Evolutionary conservation across 2,113 vertebrate species (phyloP).

Genomic region (Oreochromis tanganicae): DNA sequence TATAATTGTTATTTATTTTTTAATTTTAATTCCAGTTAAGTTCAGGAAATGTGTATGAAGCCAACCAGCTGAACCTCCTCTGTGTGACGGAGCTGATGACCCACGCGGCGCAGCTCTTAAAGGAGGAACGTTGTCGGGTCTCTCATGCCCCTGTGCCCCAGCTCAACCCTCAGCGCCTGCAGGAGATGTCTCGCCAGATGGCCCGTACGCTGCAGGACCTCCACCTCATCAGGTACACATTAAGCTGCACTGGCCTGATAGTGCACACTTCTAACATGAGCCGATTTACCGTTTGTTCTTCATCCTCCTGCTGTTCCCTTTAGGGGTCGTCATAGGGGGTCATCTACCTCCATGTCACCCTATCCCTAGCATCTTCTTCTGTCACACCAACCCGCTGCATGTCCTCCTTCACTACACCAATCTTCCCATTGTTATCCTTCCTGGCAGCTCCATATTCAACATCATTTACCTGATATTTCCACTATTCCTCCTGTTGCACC

Average conservation of each 20-base stretch:
- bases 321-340: background rate
- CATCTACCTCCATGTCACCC: background rate
- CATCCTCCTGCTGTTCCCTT: background rate
- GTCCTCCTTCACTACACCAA: rapidly evolving
- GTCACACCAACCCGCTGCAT: background rate
- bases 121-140: slow-evolving; percentile 42
- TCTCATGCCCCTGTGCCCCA: slow-evolving; percentile 28
- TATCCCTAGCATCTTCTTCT: background rate
- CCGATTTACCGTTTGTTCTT: background rate
- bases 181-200: slow-evolving; percentile 45
- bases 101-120: slow-evolving; percentile 74
- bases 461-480: background rate
- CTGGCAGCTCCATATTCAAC: background rate
- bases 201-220: slow-evolving; percentile 53
- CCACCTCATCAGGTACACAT: slow-evolving; percentile 66
- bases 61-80: slow-evolving; percentile 78
- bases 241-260: background rate
- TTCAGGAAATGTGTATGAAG: slow-evolving; percentile 78
- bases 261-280: background rate
- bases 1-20: rapidly evolving
- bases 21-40: slow-evolving; percentile 56
- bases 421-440: background rate
- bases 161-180: slow-evolving; percentile 47
- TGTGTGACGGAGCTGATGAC: slow-evolving; percentile 79
- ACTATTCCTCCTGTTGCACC: background rate